Conservation (phyloP, 2,888 invertebrate genomes). For the Lissonota sp. region DNA sequence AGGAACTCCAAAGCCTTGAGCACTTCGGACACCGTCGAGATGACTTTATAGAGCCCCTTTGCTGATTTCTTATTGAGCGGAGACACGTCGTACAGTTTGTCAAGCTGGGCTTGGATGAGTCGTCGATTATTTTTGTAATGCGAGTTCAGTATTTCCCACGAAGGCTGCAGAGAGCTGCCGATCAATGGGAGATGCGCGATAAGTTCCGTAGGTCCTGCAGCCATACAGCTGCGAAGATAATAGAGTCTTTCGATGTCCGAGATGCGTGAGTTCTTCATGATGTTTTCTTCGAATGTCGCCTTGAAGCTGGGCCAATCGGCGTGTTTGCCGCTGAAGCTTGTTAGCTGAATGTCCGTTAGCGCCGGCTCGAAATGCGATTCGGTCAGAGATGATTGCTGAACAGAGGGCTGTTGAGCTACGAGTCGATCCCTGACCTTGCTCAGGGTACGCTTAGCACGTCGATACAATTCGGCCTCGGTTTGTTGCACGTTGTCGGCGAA, state of each 20-base stretch:
- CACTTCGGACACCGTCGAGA: conserved; percentile 14
- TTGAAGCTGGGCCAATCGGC: neutral
- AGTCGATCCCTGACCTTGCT: no score
- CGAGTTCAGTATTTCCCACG: conserved; percentile 19
- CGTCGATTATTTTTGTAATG: conserved; percentile 37
- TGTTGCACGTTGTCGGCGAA: neutral
- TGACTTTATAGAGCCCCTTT: neutral
- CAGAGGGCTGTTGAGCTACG: no score
- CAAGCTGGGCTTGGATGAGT: conserved; percentile 31
- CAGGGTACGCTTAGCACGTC: neutral
- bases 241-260: neutral
- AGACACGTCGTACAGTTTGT: neutral
- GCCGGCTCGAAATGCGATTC: neutral
- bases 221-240: conserved; percentile 19
- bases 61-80: no score
- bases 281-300: neutral
- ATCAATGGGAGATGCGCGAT: conserved; percentile 17
- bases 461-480: neutral
- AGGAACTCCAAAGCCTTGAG: conserved; percentile 10
- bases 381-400: neutral
- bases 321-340: conserved; percentile 1
- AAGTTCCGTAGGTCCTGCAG: neutral
- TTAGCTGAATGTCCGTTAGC: neutral
- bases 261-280: neutral
- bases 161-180: conserved; percentile 34